Base-by-base conservation (phyloP, 64 coral and sea anemone species). In the Porites lutea region DNA sequence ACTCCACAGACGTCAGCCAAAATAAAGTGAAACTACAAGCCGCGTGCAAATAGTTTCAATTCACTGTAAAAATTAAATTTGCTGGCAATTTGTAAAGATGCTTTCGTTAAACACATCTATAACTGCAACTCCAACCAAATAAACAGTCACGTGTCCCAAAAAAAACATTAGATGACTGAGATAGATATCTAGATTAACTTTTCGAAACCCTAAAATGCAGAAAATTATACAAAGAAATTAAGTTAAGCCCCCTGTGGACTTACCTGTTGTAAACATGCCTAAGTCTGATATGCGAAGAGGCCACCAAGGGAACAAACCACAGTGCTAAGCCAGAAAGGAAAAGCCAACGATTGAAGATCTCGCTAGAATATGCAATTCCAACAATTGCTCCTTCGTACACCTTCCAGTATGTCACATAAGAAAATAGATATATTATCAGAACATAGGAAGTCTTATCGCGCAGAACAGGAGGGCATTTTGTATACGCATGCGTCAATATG, bases 241-340 rank as follows among this genome's bases (percentile, higher is more conserved):
- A 18, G 2, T 3, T 19, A 14, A 5, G 13, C 19, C 15, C 5
- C 1, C 14, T 21, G 6, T 19, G 7, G 3, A 4, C 78, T 61
- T 75, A 96, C 94, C 89, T 73, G 67, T 92, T 96, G 37, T 77
- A 89, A 11, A 83, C 62, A n/a, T 96, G 86, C 10, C 86, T 71
- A 45, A 88, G 86, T 48, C 85, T 89, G 43, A 89, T 44, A 15
- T 83, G 91, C 8, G 85, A 72, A 3, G 83, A 6, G 15, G 72
- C 69, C 11, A 96, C 44, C 47, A 86, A 73, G 1, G 95, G 95
- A 2, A 55, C 61, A 50, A 93, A 13, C 91, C 86, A 89, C 15
- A 55, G 2, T 55, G 53, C 9, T 57, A 93, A 18, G 8, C 87
- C 90, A 52, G 90, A 93, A 19, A 50, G n/a, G 71, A 88, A 96